These are phyloP conservation scores for Aphyosemion australe DNA, from an alignment of 2,113 vertebrate species.

Conservation along the genomic window DNA sequence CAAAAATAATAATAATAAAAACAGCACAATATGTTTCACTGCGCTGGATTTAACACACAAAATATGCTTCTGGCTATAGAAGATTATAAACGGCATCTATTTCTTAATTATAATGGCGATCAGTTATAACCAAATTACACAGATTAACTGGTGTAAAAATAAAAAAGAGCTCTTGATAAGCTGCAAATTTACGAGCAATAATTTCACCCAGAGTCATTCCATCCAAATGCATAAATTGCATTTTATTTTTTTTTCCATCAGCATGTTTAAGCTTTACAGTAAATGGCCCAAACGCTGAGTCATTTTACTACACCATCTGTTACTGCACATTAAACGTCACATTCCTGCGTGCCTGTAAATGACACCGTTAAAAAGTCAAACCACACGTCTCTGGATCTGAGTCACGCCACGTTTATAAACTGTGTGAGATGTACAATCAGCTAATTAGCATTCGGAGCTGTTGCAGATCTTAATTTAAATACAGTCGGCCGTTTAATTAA, in stretches of 20 bases:
- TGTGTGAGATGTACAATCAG: conserved; percentile 1
- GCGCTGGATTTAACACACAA: conserved; percentile 4
- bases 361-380: conserved; percentile 22
- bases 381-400: conserved; percentile 11
- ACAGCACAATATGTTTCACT: conserved; percentile 35
- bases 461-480: not conserved
- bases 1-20: too few species aligned
- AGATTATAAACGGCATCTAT: not conserved
- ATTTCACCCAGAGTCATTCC: conserved; percentile 9
- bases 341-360: conserved; percentile 17
- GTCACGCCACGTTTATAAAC: conserved; percentile 11
- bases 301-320: conserved; percentile 47
- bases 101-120: not conserved
- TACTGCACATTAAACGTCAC: conserved; percentile 22
- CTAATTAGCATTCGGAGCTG: conserved; percentile 1
- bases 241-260: conserved; percentile 23
- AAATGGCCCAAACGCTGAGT: conserved; percentile 37
- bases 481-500: not conserved
- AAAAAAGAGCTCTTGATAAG: conserved; percentile 10
- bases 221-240: conserved; percentile 4
- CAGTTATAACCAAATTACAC: conserved; percentile 12
- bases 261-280: conserved; percentile 27
- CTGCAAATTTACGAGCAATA: conserved; percentile 5
- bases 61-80: not conserved
- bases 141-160: conserved; percentile 14